phyloP scores from a whole-genome alignment of 1,140 invertebrate genomes.

The Stratiolaelaps scimitus region DNA sequence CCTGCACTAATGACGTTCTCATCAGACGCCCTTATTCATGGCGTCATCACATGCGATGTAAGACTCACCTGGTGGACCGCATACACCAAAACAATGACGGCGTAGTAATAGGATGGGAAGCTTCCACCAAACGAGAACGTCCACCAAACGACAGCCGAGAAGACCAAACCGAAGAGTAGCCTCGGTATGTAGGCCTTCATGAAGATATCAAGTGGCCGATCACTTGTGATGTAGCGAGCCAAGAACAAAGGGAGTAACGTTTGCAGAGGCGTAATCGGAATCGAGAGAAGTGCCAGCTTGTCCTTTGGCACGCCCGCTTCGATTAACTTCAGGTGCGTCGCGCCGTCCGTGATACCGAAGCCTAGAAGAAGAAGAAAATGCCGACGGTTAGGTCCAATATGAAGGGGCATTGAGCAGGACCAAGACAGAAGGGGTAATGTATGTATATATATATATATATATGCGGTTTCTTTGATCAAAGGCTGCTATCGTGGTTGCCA shows the following conservation, averaged over 20 bases:
- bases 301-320: conserved; percentile 92
- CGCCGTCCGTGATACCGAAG: conserved; percentile 87
- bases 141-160: conserved; percentile 65
- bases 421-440: too few relatives aligned
- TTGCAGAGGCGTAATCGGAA: conserved; percentile 86
- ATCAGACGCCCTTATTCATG: background rate
- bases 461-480: too few relatives aligned
- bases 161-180: conserved; percentile 66
- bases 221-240: conserved; percentile 72
- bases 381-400: background rate
- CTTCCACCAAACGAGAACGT: conserved; percentile 52
- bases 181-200: conserved; percentile 74
- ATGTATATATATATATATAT: too few relatives aligned
- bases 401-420: too few relatives aligned
- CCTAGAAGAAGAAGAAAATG: conserved; percentile 56
- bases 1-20: too few relatives aligned
- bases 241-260: conserved; percentile 80
- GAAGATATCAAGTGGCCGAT: conserved; percentile 73
- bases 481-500: too few relatives aligned
- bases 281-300: conserved; percentile 72
- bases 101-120: conserved; percentile 66
- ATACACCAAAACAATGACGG: conserved; percentile 61
- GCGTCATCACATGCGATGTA: background rate
- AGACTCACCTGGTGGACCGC: conserved; percentile 71
- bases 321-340: conserved; percentile 84